Evolutionary conservation across 2,113 vertebrate species (phyloP).

Genomic region (Hypocryptadius cinnamomeus): DNA sequence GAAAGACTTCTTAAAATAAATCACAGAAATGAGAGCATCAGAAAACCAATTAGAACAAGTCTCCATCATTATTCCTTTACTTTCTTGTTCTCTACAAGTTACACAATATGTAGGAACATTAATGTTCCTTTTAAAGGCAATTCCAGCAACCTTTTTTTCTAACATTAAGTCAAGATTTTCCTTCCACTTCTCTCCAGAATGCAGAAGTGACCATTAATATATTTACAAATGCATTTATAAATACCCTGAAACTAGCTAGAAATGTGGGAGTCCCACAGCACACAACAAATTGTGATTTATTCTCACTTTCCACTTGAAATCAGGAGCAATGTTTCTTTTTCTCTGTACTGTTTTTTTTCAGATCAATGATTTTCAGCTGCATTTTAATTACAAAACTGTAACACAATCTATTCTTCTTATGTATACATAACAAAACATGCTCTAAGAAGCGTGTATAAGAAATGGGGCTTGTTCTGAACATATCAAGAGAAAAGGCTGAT

Average conservation of each 20-base stretch:
- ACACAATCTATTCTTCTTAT: not conserved
- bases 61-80: not conserved
- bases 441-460: not conserved
- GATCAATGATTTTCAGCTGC: not conserved
- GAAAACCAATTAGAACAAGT: not conserved
- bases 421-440: not conserved
- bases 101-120: fast-evolving
- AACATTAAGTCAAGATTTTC: not conserved
- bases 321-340: not conserved
- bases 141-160: not conserved
- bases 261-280: not conserved
- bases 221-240: not conserved
- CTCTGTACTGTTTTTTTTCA: not conserved
- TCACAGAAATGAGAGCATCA: not conserved
- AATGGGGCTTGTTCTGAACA: not conserved
- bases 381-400: conserved; percentile 19
- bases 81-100: not conserved
- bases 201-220: not conserved
- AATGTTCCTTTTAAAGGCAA: not conserved
- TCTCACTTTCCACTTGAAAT: not conserved
- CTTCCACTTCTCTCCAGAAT: not conserved
- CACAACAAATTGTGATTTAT: not conserved
- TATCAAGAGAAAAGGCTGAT: not conserved
- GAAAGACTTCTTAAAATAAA: not conserved
- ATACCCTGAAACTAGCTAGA: not conserved